These are phyloP conservation scores for Cylloceria caligata DNA, from an alignment of 2,888 invertebrate genomes.

Conservation along the genomic window DNA sequence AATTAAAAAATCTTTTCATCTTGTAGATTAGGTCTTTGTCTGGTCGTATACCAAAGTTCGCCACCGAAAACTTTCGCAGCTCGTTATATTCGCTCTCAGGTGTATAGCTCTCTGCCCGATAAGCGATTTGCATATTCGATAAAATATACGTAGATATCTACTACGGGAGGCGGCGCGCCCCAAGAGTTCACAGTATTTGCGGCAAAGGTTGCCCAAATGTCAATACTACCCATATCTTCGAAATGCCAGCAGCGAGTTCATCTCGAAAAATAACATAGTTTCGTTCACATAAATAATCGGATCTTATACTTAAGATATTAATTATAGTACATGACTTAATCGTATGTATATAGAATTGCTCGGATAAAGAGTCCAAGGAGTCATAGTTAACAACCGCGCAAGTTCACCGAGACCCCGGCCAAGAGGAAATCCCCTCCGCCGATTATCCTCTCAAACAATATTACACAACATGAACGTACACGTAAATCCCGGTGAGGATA, in stretches of 20 bases:
- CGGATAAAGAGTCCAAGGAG: slow-evolving; percentile 42
- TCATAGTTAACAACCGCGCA: slow-evolving; percentile 35
- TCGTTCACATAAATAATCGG: slow-evolving; percentile 48
- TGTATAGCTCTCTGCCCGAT: slow-evolving; percentile 27
- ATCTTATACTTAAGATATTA: not conserved
- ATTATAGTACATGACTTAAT: slow-evolving; percentile 2
- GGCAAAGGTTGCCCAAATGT: slow-evolving; percentile 73
- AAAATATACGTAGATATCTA: slow-evolving; percentile 39
- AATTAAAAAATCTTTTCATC: slow-evolving; percentile 10
- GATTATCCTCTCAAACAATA: slow-evolving; percentile 46
- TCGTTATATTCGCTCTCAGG: slow-evolving; percentile 32
- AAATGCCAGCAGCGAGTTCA: slow-evolving; percentile 69
- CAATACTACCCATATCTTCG: slow-evolving; percentile 64
- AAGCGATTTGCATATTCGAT: slow-evolving; percentile 48
- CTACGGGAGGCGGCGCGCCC: slow-evolving; percentile 45
- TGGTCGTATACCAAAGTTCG: slow-evolving; percentile 3
- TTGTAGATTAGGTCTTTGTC: slow-evolving; percentile 10
- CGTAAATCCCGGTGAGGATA: slow-evolving; percentile 39
- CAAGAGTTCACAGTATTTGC: slow-evolving; percentile 60
- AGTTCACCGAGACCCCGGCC: slow-evolving; percentile 43
- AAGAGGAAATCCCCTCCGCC: slow-evolving; percentile 53
- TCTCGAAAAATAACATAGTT: slow-evolving; percentile 46
- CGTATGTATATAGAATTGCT: slow-evolving; percentile 29
- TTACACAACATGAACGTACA: slow-evolving; percentile 57
- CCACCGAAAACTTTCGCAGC: slow-evolving; percentile 45